Evolutionary conservation across 53 echinoderm and acorn worm species (phyloP).

Genomic region (Luidia sarsii): DNA sequence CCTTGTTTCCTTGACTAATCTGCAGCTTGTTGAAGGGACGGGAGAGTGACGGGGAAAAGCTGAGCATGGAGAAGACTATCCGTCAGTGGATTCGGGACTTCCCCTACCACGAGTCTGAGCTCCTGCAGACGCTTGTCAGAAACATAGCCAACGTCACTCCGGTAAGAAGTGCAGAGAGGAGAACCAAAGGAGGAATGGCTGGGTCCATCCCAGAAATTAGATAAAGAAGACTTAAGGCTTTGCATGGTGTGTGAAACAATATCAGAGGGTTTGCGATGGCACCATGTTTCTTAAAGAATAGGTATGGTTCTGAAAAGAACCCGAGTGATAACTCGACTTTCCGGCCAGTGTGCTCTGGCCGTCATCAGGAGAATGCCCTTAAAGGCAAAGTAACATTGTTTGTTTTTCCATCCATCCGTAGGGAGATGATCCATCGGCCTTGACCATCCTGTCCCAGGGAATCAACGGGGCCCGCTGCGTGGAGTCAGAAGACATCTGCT

Average conservation of each 20-base stretch:
- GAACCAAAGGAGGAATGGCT: too few relatives aligned
- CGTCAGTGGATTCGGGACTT: conserved; percentile 87
- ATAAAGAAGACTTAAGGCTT: too few relatives aligned
- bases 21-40: conserved; percentile 73
- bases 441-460: conserved; percentile 78
- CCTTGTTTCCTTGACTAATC: too few relatives aligned
- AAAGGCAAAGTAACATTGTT: neutral
- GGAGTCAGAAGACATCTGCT: conserved; percentile 67
- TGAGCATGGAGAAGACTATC: conserved; percentile 81
- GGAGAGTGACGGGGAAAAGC: conserved; percentile 77
- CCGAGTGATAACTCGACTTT: too few relatives aligned
- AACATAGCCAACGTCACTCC: conserved; percentile 79
- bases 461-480: conserved; percentile 89
- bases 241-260: too few relatives aligned
- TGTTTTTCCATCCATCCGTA: conserved; percentile 8
- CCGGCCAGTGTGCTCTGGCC: too few relatives aligned
- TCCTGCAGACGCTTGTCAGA: conserved; percentile 82
- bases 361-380: neutral
- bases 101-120: conserved; percentile 84
- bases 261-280: too few relatives aligned
- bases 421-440: conserved; percentile 87
- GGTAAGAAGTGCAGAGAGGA: too few relatives aligned
- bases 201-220: too few relatives aligned
- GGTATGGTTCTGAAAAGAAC: too few relatives aligned
- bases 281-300: too few relatives aligned